Evolutionary conservation across 2,797 vertebrate genomes (phyloP), one percentile per base, ranked within the genome.

Genomic region (Melanotaenia trifasciata): DNA sequence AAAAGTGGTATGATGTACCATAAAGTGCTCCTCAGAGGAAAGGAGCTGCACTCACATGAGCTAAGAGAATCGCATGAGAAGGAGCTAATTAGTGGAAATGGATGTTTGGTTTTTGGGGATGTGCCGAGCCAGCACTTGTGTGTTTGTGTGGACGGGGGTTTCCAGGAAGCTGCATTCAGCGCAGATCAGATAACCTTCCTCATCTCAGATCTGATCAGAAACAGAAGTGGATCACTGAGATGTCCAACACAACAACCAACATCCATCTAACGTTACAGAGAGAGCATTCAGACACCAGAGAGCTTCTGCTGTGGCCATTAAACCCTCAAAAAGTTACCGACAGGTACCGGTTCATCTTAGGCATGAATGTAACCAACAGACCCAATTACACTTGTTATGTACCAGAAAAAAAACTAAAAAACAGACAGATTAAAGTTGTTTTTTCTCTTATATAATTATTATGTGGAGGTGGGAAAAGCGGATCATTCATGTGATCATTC

Each of bases 81-180:
- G n/a, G 2, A 33, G 73, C 67, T 80, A 72, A 88, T 88, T 78
- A 80, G 76, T 83, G 80, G 47, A 85, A 89, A 86, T 79, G 82
- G 80, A 84, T 83, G 82, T 90, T 88, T 89, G 72, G 67, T 54
- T 81, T 87, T 76, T 64, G 0, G 54, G 50, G 59, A 66, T 67
- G 67, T 36, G 74, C 53, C 63, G 47, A 1, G 53, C 57, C 57
- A 60, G 33, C 30, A 43, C 47, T 72, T 26, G 72, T 72, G 72
- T 70, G 72, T 67, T 2, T 60, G 72, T 66, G 64, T 58, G 47
- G 24, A 68, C 1, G 70, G 72, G 74, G 69, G 1, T 77, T 84
- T 84, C 81, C 88, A 84, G 87, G 87, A 91, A 84, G 78, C 69
- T 57, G 71, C 79, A 59, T 72, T 78, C 70, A 76, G 58, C 59